Evolutionary conservation across 2,113 vertebrate species (phyloP).

Genomic region (Grammatotria lemairii): DNA sequence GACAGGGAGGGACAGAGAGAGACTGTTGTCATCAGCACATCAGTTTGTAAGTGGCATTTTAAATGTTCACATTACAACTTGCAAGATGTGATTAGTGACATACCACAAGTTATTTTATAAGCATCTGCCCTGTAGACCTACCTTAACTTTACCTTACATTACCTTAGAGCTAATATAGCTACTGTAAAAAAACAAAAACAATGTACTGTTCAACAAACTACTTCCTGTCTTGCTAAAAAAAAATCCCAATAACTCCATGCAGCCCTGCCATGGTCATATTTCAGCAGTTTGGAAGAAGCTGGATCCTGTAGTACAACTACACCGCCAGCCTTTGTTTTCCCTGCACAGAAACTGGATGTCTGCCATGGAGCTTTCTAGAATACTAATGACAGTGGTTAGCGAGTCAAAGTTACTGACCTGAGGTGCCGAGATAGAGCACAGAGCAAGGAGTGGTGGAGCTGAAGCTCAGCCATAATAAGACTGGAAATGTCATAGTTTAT

Average conservation of each 20-base stretch:
- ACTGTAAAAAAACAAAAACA: not conserved
- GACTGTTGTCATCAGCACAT: not conserved
- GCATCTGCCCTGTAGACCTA: not conserved
- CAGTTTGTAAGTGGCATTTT: not conserved
- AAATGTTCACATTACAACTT: not conserved
- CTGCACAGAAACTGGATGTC: slow-evolving; percentile 46
- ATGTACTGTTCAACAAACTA: not conserved
- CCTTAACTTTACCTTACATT: not conserved
- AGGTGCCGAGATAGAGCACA: slow-evolving; percentile 37
- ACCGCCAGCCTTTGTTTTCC: slow-evolving; percentile 18
- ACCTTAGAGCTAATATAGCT: not conserved
- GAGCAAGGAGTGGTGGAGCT: slow-evolving; percentile 19
- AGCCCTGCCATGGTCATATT: not conserved
- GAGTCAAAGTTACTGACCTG: slow-evolving; percentile 66
- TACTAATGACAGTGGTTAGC: slow-evolving; percentile 66
- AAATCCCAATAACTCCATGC: not conserved
- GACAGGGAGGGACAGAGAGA: not conserved
- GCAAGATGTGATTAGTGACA: not conserved
- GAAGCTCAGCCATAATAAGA: slow-evolving; percentile 7
- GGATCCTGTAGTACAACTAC: slow-evolving; percentile 2
- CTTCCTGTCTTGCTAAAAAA: not conserved
- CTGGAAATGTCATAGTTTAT: slow-evolving; percentile 45
- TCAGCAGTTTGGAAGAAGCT: slow-evolving; percentile 5
- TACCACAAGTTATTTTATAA: not conserved
- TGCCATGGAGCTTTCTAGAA: slow-evolving; percentile 57